Evolutionary conservation across 1,140 invertebrate species (phyloP), one percentile per base, ranked within the genome.

Genomic region (Philopotamus ludificatus): DNA sequence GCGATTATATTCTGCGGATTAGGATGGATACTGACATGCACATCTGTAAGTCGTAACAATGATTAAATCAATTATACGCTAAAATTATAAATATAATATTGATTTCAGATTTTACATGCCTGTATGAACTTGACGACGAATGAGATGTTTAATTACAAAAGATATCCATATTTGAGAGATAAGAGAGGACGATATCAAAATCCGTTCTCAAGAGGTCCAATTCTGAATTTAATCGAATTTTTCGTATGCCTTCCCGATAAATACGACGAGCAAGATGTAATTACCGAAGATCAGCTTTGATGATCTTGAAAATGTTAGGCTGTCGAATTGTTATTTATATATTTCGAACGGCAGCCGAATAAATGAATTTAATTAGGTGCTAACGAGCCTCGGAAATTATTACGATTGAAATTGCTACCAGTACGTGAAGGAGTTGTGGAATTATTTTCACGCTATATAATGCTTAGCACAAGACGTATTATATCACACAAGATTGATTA

Each of bases 71-170:
- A n/a, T n/a, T 53, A 15, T n/a, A 9, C 26, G 15, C 55, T 16
- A 21, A 15, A 63, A 44, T 51, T n/a, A 18, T 45, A 47, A 51
- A 41, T 25, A 23, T 47, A 26, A 1, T 67, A 47, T 54, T 26
- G 18, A 47, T 82, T 83, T 45, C 75, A 93, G 90, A 85, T 93
- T 26, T 77, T 93, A 7, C 90, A 93, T 74, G 92, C 91, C 1
- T 92, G 90, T 71, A 90, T 92, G 86, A 96, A 95, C 79, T 77
- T 96, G 12, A 97, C 94, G 7, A 95, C 93, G 15, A 97, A 96
- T 74, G 94, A 96, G 78, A 91, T 93, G 87, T 92, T 95, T 72
- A 95, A 95, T 79, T 92, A 92, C 72, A 94, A 94, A 73, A 82
- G 92, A 18, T 96, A 95, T 74, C 87, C 91, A 0, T 95, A 97